These are phyloP conservation scores for Halictus quadricinctus DNA, from an alignment of 2,888 invertebrate species.

Conservation along the genomic window DNA sequence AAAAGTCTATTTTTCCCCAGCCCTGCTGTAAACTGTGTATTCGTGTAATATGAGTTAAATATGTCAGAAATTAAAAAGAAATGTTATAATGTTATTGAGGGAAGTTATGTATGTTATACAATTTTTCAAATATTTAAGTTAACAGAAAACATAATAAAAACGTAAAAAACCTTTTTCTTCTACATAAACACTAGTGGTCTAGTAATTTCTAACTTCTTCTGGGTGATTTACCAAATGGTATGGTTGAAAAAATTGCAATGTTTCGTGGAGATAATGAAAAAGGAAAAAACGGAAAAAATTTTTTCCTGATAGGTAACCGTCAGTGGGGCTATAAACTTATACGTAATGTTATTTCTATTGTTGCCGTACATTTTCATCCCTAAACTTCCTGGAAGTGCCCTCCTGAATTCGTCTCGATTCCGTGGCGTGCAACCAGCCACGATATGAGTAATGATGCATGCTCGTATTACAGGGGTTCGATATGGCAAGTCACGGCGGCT, in stretches of 20 bases:
- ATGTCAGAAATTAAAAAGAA: no score
- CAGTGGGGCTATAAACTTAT: constrained; percentile 54
- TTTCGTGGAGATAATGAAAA: not conserved
- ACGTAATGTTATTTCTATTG: constrained; percentile 56
- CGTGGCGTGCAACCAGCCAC: constrained; percentile 79
- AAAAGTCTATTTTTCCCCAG: no score
- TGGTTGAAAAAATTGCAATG: not conserved
- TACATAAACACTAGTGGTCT: no score
- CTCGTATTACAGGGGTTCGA: constrained; percentile 77
- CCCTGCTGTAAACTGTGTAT: no score
- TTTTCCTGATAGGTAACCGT: constrained; percentile 10
- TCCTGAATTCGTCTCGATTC: constrained; percentile 68
- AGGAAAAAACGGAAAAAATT: not conserved
- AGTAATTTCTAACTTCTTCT: no score
- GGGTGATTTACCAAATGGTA: not conserved
- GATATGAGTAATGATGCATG: constrained; percentile 83
- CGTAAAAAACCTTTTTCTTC: no score
- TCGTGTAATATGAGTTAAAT: no score
- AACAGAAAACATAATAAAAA: not conserved
- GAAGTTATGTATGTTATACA: no score
- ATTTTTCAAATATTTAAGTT: not conserved
- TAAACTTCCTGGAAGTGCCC: constrained; percentile 66
- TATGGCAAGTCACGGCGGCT: constrained; percentile 80
- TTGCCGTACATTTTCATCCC: constrained; percentile 63
- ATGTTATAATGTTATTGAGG: no score